Evolutionary conservation across 2,797 vertebrate species (phyloP).

Genomic region (Ibycter americanus): DNA sequence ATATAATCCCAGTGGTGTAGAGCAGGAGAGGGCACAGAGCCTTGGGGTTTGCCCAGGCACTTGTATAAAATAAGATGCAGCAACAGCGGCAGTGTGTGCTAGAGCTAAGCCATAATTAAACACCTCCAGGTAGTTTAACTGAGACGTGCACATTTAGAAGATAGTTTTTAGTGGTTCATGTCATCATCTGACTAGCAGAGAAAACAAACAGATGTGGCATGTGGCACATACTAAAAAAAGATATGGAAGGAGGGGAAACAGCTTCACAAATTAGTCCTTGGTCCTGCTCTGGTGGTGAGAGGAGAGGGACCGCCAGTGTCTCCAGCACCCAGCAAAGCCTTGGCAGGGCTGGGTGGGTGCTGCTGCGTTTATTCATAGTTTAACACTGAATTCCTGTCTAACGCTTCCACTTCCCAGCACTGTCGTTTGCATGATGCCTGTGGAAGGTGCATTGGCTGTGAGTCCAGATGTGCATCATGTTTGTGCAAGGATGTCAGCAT

Average conservation of each 20-base stretch:
- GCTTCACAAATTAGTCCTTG: not conserved
- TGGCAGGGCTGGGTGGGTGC: not conserved
- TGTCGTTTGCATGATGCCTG: not conserved
- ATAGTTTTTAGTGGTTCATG: not conserved
- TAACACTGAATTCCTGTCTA: not conserved
- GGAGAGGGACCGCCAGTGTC: not conserved
- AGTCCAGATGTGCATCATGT: not conserved
- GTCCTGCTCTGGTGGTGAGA: not conserved
- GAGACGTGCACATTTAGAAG: not conserved
- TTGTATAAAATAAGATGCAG: not conserved
- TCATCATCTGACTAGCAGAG: conserved; percentile 9
- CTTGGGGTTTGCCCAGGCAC: not conserved
- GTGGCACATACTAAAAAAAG: not conserved
- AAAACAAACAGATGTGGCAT: conserved; percentile 29
- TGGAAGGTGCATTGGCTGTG: accelerated
- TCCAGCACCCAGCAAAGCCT: not conserved
- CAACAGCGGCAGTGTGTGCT: not conserved
- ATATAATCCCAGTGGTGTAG: not conserved
- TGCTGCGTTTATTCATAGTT: not conserved
- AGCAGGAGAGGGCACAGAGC: not conserved
- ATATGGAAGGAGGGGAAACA: not conserved
- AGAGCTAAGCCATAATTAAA: conserved; percentile 53
- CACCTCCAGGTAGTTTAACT: conserved; percentile 35
- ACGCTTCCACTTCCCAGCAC: not conserved
- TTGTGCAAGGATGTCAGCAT: not conserved